Conservation (phyloP, 2,888 invertebrate genomes). For the Microdon myrmicae region DNA sequence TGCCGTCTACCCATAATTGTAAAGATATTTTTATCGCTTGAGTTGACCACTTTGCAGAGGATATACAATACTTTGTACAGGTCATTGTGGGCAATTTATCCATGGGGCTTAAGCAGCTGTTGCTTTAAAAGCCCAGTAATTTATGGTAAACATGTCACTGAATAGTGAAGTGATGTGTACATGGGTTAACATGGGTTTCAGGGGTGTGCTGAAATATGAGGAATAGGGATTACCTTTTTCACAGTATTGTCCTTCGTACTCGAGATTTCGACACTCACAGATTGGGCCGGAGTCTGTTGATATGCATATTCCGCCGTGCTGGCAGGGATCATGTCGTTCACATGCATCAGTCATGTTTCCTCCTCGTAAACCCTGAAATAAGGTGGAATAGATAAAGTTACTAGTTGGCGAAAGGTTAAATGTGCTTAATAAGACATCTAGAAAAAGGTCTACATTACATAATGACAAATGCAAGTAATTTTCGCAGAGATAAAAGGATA, state of each 20-base stretch:
- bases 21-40: not conserved
- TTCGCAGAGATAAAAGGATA: no score
- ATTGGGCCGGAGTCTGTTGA: constrained; percentile 94
- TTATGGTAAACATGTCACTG: not conserved
- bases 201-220: constrained; percentile 48
- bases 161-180: not conserved
- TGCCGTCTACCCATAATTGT: constrained; percentile 11
- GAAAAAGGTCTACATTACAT: no score
- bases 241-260: constrained; percentile 93
- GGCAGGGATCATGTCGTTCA: constrained; percentile 90
- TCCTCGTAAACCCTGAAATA: constrained; percentile 62
- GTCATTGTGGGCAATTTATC: no score
- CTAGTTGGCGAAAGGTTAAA: no score
- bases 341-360: constrained; percentile 83
- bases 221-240: constrained; percentile 88
- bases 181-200: not conserved
- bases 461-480: no score
- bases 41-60: not conserved
- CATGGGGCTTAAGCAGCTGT: no score
- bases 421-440: no score
- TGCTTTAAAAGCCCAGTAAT: no score
- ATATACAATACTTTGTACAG: no score
- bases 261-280: constrained; percentile 93
- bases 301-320: constrained; percentile 95
- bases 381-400: no score